Evolutionary conservation across 37 sponge, comb jelly and placozoan species (phyloP).

Genomic region (Tethya wilhelma): DNA sequence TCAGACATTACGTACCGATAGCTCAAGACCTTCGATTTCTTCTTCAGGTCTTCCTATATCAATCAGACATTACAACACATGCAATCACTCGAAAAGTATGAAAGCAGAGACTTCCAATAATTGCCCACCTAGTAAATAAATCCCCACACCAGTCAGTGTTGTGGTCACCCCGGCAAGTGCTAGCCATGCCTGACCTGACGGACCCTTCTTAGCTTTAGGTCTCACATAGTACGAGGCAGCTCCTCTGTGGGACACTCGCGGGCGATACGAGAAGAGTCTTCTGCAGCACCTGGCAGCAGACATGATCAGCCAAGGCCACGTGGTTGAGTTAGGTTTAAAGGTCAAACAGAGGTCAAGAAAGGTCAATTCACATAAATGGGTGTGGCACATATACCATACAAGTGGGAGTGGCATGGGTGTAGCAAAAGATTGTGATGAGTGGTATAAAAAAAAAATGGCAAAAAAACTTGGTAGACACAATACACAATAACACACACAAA

Average conservation of each 20-base stretch:
- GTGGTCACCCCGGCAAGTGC: constrained; percentile 57
- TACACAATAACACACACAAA: background rate
- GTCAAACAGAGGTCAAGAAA: background rate
- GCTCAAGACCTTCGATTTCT: constrained; percentile 45
- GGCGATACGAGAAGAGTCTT: background rate
- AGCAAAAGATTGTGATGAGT: too few relatives aligned
- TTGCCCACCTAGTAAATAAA: constrained; percentile 58
- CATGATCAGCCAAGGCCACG: background rate
- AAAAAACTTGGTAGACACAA: background rate
- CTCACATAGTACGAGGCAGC: constrained; percentile 49
- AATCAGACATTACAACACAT: background rate
- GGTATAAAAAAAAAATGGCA: background rate
- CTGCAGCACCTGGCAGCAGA: background rate
- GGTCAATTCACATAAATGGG: background rate
- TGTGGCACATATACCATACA: too few relatives aligned
- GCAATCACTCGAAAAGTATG: background rate
- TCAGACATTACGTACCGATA: background rate
- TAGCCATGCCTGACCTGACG: constrained; percentile 57
- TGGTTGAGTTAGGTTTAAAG: background rate
- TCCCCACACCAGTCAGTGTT: constrained; percentile 15
- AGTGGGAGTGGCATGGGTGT: too few relatives aligned
- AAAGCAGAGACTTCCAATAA: background rate
- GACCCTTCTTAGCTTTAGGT: constrained; percentile 43
- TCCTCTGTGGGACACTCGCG: background rate
- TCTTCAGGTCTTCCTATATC: constrained; percentile 64